Evolutionary conservation across 1,140 invertebrate genomes (phyloP), one percentile per base, ranked within the genome.

Genomic region (Temnothorax longispinosus): DNA sequence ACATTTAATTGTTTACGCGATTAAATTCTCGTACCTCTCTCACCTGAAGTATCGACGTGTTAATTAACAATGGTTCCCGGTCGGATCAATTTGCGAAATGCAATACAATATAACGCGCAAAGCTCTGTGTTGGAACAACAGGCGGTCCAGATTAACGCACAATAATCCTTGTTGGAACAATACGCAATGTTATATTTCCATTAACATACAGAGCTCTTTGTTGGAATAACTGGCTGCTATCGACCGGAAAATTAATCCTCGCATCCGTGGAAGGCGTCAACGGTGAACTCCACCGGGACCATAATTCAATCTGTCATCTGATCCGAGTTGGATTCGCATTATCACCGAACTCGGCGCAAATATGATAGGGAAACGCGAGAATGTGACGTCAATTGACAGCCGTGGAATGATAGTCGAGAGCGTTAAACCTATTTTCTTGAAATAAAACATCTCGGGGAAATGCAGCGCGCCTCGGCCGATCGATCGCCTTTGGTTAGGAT

Each of bases 171-270:
- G 10, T 38, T 80, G 6, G 1, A 52, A n/a, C n/a, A 54, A 71
- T 21, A 18, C 7, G 21, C 58, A 71, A 80, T 81, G 32, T 69
- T 81, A n/a, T 56, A 38, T 35, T 80, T 80, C n/a, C 47, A 80
- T 69, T 67, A 80, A 41, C 35, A 27, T 72, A 72, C 10, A 18
- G 52, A 54, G 18, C 65, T 72, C 21, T 58, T 60, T 74, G 38
- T 74, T 75, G 18, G 2, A 18, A 54, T 13, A 69, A 81, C 35
- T 15, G 27, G 5, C 32, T 8, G 15, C 4, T 72, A 72, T 82
- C 7, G 44, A 60, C 74, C 13, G 41, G 18, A 6, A 60, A 47
- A 60, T 84, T 60, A 60, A 74, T 84, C 38, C 38, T 35, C 21
- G 27, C 65, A 71, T 32, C 38, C 13, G 41, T 2, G 2, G 11